These are phyloP conservation scores for Epinotia ramella DNA, from an alignment of 2,888 invertebrate species.

Conservation along the genomic window DNA sequence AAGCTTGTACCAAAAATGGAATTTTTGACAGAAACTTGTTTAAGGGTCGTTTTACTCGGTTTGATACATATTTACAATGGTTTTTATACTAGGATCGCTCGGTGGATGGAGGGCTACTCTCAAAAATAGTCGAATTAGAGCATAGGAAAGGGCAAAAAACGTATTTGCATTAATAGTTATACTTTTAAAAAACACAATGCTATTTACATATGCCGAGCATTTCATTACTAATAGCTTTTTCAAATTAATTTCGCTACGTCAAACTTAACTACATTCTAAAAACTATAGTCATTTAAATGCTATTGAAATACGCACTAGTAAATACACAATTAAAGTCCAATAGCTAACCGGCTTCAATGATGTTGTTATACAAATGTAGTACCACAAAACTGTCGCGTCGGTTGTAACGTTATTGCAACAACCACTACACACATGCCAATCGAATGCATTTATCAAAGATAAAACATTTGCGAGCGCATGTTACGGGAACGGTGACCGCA, in stretches of 20 bases:
- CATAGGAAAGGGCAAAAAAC: too few species aligned
- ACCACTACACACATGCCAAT: too few species aligned
- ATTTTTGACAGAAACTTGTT: too few species aligned
- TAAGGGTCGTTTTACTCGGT: too few species aligned
- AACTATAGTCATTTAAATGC: background rate
- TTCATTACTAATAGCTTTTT: too few species aligned
- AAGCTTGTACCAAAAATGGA: too few species aligned
- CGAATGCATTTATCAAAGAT: slow-evolving; percentile 6
- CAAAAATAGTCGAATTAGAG: too few species aligned
- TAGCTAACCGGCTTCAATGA: background rate
- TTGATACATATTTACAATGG: too few species aligned
- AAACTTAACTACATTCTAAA: background rate
- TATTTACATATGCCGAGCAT: background rate
- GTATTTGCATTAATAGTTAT: background rate
- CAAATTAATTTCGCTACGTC: background rate
- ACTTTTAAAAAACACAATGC: background rate
- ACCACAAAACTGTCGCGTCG: background rate
- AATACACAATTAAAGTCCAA: background rate
- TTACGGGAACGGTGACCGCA: background rate
- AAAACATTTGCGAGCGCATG: slow-evolving; percentile 2
- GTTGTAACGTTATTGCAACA: too few species aligned
- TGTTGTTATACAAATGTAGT: background rate
- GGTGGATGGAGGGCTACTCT: too few species aligned
- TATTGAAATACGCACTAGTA: background rate
- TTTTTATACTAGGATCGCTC: too few species aligned